phyloP scores from a whole-genome alignment of 2,888 invertebrate species.

The Myopa tessellatipennis region DNA sequence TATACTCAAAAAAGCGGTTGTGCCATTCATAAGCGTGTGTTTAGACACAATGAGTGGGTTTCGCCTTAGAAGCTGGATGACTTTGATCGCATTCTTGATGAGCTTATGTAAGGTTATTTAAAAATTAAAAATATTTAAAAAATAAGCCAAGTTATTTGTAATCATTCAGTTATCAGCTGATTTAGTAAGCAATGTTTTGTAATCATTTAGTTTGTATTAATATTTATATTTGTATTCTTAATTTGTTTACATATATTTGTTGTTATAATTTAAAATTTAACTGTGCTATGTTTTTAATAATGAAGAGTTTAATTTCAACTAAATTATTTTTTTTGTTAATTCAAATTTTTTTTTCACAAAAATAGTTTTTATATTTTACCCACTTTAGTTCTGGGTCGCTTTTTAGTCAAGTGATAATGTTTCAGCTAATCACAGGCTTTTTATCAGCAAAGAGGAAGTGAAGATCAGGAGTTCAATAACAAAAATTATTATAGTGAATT shows the following conservation, averaged over 20 bases:
- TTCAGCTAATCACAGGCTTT: neutral
- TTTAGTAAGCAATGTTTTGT: neutral
- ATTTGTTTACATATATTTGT: neutral
- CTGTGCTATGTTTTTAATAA: too few species aligned
- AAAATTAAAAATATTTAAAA: too few species aligned
- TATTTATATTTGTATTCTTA: neutral
- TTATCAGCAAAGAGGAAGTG: slow-evolving; percentile 42
- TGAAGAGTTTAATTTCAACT: neutral
- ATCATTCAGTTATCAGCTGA: slow-evolving; percentile 2
- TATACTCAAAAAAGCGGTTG: too few species aligned
- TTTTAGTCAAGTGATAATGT: neutral
- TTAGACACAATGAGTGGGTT: too few species aligned
- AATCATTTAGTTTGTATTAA: neutral
- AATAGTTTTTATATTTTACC: neutral
- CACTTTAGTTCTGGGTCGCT: too few species aligned
- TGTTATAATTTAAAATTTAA: too few species aligned
- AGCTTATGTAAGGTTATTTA: too few species aligned
- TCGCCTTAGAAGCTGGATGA: too few species aligned
- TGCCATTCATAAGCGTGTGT: too few species aligned
- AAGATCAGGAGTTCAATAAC: slow-evolving; percentile 37
- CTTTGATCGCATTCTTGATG: too few species aligned
- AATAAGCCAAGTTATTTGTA: neutral
- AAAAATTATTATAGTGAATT: neutral
- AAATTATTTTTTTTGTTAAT: neutral
- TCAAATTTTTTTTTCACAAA: neutral